Conservation (phyloP, 2,797 vertebrate genomes). For the Sphenopsis melanotis region DNA sequence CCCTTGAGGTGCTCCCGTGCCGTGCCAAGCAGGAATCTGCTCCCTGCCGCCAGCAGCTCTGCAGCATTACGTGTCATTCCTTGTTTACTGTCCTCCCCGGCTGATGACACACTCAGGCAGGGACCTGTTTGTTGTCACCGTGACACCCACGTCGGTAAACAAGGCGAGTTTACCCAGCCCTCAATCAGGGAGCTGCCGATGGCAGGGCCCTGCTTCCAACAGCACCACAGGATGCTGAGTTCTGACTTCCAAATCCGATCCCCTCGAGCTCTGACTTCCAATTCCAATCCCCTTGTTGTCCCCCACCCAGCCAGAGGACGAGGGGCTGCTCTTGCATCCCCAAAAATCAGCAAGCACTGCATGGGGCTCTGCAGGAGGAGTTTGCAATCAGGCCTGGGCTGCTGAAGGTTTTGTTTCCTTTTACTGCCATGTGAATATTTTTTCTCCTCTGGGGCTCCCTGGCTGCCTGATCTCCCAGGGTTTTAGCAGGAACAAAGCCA, state of each 20-base stretch:
- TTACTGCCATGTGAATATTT: background rate
- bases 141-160: slow-evolving; percentile 58
- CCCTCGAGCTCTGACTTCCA: background rate
- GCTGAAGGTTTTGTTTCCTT: background rate
- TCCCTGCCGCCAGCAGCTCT: background rate
- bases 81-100: slow-evolving; percentile 41
- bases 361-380: background rate
- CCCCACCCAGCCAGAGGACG: background rate
- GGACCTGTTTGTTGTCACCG: slow-evolving; percentile 54
- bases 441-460: background rate
- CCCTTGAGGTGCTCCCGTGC: background rate
- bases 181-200: slow-evolving; percentile 20
- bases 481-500: background rate
- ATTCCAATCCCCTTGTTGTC: background rate
- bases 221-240: background rate
- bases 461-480: background rate
- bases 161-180: slow-evolving; percentile 44
- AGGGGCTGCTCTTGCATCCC: background rate
- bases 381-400: background rate
- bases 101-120: slow-evolving; percentile 47
- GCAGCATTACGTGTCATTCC: background rate
- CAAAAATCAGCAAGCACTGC: rapidly evolving
- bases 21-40: background rate
- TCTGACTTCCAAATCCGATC: background rate
- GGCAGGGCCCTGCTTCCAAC: background rate